Conservation (phyloP, 2,113 vertebrate species). For the Dryoscopus gambensis region DNA sequence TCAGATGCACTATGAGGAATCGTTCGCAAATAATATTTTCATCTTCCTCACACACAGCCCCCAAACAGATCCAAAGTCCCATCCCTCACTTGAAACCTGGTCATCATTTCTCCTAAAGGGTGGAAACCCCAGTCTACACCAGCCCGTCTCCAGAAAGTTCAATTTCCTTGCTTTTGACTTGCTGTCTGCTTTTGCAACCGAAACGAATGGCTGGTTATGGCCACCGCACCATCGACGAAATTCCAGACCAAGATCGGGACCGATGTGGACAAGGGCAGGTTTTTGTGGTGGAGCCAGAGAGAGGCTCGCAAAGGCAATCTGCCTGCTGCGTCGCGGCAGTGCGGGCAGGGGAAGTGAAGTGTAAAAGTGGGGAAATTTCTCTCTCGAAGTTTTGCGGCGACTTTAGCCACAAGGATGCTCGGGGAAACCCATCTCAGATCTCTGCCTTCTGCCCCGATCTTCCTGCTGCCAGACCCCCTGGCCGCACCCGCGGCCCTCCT, state of each 20-base stretch:
- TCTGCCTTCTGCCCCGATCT: neutral
- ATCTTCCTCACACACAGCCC: neutral
- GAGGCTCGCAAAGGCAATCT: neutral
- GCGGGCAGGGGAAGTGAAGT: neutral
- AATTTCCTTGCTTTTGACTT: neutral
- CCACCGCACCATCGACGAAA: neutral
- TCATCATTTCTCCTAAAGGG: accelerated
- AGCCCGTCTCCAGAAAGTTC: neutral
- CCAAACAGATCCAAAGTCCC: neutral
- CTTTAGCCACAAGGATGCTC: neutral
- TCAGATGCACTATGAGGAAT: neutral
- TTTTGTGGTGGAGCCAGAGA: neutral
- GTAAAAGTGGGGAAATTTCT: neutral
- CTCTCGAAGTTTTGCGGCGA: neutral
- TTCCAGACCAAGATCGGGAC: neutral
- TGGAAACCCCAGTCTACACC: neutral
- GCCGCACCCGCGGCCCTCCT: neutral
- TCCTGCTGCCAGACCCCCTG: neutral
- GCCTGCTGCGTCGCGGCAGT: accelerated
- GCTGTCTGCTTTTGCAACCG: neutral
- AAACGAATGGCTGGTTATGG: neutral
- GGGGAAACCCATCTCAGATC: neutral
- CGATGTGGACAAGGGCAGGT: neutral
- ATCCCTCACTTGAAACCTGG: accelerated
- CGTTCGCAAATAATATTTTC: neutral